A percentile compares a stretch with the other conserved stretches of the same genome.
These are phyloP conservation scores for Falco punctatus DNA, from an alignment of 2,113 vertebrate genomes.

Conservation along the genomic window DNA sequence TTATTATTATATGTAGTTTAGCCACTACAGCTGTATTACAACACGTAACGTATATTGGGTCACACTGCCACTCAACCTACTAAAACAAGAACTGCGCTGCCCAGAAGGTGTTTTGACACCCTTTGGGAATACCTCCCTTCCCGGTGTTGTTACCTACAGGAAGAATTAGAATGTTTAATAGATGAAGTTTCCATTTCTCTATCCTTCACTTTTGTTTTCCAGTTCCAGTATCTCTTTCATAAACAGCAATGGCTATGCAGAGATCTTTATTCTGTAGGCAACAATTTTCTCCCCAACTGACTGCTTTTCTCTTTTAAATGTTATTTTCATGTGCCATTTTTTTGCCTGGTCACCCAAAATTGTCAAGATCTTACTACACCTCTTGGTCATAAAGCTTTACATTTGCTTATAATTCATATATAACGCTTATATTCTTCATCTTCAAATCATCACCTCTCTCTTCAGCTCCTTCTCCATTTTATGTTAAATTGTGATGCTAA, in stretches of 20 bases:
- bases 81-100: background rate
- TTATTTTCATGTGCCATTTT: background rate
- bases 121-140: background rate
- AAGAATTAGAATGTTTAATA: background rate
- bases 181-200: background rate
- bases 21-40: background rate
- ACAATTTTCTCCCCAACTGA: background rate
- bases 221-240: background rate
- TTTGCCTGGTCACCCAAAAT: background rate
- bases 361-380: background rate
- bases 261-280: background rate
- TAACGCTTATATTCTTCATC: background rate
- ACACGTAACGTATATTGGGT: accelerated
- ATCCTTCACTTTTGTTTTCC: background rate
- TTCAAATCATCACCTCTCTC: background rate
- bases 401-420: background rate
- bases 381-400: background rate
- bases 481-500: background rate
- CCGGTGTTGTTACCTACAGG: background rate
- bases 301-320: background rate
- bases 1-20: background rate
- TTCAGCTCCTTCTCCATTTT: background rate
- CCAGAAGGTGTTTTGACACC: background rate
- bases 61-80: background rate
- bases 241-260: background rate